Base-by-base conservation (phyloP, 2,888 invertebrate species). In the Emmelina monodactyla region DNA sequence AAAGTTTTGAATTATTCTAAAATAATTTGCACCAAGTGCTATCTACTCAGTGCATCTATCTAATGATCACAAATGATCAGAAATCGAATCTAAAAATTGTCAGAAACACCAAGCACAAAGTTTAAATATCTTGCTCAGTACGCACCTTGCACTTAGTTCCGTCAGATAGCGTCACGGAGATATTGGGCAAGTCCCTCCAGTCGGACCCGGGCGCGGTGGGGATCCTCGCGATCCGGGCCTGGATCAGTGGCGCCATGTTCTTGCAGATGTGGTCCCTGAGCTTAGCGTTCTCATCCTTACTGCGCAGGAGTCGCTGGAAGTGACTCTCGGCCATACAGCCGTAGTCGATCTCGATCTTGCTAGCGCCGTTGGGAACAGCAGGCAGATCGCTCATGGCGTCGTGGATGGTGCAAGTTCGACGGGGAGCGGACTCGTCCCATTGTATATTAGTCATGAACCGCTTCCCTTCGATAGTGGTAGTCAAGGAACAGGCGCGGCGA, bases 361-460 rank as follows among this genome's bases (percentile, higher is more conserved):
- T 85, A 10, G 86, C 87, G 0, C 92, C 92, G 53, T 91, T 91
- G 42, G 76, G 68, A 32, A 92, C 88, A 37, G 82, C 82, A 0
- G 92, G 92, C 34, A 94, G 67, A 62, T 94, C 94, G 22, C 88
- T 88, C 85, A 94, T 87, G 0, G 92, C 87, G 62, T 94, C 93
- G n/a, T 85, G 72, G 1, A 93, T 88, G 1, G 88, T 90, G 44
- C 91, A 86, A 0, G 89, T 89, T 29, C 92, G 80, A 37, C 85
- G 85, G 0, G 93, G 93, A 0, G 92, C 92, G 0, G 88, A 85
- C 25, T 83, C 83, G 10, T 75, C 81, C 85, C 88, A 87, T 22
- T 72, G 79, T 32, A 82, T 82, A 45, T 85, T 83, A 0, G 84
- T 70, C 3, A 53, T 62, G 45, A 73, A 78, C n/a, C 75, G 51